phyloP scores from a whole-genome alignment of 1,140 invertebrate species.

The Dreissena polymorpha region DNA sequence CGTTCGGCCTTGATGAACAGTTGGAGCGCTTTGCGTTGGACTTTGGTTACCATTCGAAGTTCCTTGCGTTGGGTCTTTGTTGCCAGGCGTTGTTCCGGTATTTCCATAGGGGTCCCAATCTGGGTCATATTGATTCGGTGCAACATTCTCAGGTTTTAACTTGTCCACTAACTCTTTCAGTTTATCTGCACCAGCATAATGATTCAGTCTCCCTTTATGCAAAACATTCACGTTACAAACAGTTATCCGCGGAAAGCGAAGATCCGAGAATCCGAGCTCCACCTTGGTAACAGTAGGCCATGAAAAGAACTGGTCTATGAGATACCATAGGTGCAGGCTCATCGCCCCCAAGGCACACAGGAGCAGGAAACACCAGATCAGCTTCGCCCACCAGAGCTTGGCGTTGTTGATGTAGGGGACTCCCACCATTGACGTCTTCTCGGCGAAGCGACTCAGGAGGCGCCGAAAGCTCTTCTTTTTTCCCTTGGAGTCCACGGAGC shows the following conservation, averaged over 20 bases:
- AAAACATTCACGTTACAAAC: slow-evolving; percentile 67
- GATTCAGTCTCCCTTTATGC: slow-evolving; percentile 5
- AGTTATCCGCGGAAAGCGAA: slow-evolving; percentile 68
- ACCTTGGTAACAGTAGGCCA: slow-evolving; percentile 59
- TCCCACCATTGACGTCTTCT: slow-evolving; percentile 62
- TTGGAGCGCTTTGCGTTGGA: too few relatives aligned
- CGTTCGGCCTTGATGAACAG: too few relatives aligned
- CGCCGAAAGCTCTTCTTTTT: slow-evolving; percentile 47
- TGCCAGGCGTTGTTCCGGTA: too few relatives aligned
- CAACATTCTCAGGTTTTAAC: slow-evolving; percentile 40
- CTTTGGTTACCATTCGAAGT: too few relatives aligned
- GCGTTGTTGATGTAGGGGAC: slow-evolving; percentile 56
- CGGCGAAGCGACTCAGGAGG: slow-evolving; percentile 52
- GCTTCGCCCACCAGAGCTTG: slow-evolving; percentile 37
- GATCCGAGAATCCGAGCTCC: slow-evolving; percentile 36
- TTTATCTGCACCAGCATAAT: slow-evolving; percentile 14
- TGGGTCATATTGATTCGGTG: slow-evolving; percentile 31
- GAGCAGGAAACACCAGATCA: slow-evolving; percentile 55
- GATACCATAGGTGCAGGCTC: slow-evolving; percentile 56
- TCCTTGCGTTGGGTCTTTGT: too few relatives aligned
- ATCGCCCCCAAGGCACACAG: slow-evolving; percentile 50
- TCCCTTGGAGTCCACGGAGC: slow-evolving; percentile 29
- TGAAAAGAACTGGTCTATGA: slow-evolving; percentile 52
- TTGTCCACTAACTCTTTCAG: slow-evolving; percentile 31
- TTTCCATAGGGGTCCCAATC: slow-evolving; percentile 26